Percentiles rank a stretch among this genome's conserved stretches.
Conservation (phyloP, 2,113 vertebrate species). For the Geococcyx californianus region DNA sequence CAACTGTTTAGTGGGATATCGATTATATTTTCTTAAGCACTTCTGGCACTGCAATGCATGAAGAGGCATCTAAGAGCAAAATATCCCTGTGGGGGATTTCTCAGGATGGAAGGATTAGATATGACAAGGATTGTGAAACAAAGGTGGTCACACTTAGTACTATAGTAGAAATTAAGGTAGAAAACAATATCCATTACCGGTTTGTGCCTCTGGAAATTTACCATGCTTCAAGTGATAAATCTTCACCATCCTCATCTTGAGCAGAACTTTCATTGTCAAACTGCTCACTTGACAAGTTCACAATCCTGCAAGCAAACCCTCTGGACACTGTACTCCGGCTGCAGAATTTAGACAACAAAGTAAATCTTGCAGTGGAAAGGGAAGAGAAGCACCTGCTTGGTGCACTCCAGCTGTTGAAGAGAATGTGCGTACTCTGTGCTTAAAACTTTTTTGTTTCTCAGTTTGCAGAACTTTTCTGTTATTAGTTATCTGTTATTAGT, state of each 20-base stretch:
- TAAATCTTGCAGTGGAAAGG: neutral
- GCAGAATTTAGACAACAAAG: neutral
- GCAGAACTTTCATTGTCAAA: neutral
- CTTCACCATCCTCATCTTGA: neutral
- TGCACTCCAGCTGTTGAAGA: neutral
- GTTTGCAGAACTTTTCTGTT: neutral
- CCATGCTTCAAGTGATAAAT: neutral
- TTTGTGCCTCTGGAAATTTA: neutral
- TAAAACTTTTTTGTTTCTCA: neutral
- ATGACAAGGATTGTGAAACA: neutral
- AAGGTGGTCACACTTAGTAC: neutral
- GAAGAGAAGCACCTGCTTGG: neutral
- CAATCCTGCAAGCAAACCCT: neutral
- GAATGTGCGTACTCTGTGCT: neutral
- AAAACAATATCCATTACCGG: neutral
- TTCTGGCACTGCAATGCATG: neutral
- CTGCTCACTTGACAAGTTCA: neutral
- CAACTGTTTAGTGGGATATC: neutral
- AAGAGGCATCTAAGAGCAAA: neutral
- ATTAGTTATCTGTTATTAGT: too few relatives aligned
- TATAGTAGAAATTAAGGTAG: neutral
- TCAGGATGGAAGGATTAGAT: accelerated
- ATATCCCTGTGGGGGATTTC: neutral
- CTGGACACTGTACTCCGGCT: neutral
- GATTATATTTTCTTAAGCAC: neutral